Evolutionary conservation across 2,888 invertebrate genomes (phyloP), one percentile per base, ranked within the genome.

Genomic region (Chloroclysta siterata): DNA sequence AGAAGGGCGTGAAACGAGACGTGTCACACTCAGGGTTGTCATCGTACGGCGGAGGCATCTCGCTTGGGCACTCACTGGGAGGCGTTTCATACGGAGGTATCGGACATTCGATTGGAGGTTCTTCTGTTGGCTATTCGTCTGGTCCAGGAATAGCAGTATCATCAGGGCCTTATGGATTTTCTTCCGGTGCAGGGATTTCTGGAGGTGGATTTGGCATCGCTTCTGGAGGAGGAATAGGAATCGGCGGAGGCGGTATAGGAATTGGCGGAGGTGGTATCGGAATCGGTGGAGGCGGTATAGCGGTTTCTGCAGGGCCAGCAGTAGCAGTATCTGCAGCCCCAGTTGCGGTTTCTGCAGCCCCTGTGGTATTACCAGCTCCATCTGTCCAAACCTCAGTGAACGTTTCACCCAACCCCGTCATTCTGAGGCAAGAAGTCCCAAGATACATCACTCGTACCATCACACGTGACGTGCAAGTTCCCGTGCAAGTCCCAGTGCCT

Each of bases 401-500:
- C 15, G 73, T 92, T 1, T 85, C 87, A 68, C 92, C 92, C 0
- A 92, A 92, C 71, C 93, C 92, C 5, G 90, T 92, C 11, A 86
- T 92, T 33, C 75, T 92, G 3, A 81, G 92, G 5, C 91, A 92
- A 72, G 93, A 93, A 77, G 84, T 92, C 1, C 91, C 92, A 0
- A 83, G 90, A 53, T 91, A 77, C 68, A 89, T 93, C 60, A 91
- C 91, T 1, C 84, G 92, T 60, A 93, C 93, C 0, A 88, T 93
- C 60, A 93, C 93, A 0, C 82, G 88, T 41, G 81, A 91, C 65
- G 86, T 92, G 0, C 91, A 90, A 76, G 86, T 90, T 1, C 89
- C 91, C 1, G 85, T 94, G 0, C 88, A 90, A 68, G 93, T 94
- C 0, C 93, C 92, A 0, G 90, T 93, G 11, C 94, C 94, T 4